These are phyloP conservation scores for Phragmatobia fuliginosa DNA, from an alignment of 2,888 invertebrate genomes.

Conservation along the genomic window DNA sequence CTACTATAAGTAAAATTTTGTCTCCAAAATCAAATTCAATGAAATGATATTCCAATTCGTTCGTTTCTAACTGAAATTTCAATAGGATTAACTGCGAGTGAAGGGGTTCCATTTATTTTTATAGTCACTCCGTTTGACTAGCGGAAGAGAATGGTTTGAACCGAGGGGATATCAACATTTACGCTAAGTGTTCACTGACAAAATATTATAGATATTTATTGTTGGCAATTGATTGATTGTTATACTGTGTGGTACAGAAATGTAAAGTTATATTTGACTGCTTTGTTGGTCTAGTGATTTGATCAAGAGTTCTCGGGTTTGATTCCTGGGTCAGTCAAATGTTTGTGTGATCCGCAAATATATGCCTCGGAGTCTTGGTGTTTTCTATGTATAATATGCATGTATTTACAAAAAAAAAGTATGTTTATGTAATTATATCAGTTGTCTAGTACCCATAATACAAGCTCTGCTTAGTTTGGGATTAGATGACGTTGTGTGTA, in stretches of 20 bases:
- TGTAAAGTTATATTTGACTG: not conserved
- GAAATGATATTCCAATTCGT: not conserved
- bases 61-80: constrained; percentile 15
- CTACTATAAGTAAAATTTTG: not conserved
- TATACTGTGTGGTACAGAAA: not conserved
- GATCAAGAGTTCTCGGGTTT: too few species aligned
- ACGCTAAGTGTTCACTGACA: constrained; percentile 70
- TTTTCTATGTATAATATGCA: too few species aligned
- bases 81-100: constrained; percentile 28
- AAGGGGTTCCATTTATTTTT: constrained; percentile 28
- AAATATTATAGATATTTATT: constrained; percentile 69
- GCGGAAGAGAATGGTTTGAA: constrained; percentile 51
- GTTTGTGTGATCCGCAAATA: too few species aligned
- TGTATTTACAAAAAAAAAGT: too few species aligned
- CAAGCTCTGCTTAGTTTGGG: too few species aligned
- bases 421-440: too few species aligned
- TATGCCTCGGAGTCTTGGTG: too few species aligned
- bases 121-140: constrained; percentile 36
- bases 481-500: too few species aligned
- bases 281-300: too few species aligned
- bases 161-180: constrained; percentile 71
- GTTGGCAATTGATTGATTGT: constrained; percentile 49
- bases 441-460: too few species aligned
- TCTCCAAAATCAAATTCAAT: not conserved
- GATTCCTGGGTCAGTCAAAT: too few species aligned